Percentiles rank a stretch among this genome's conserved stretches.
These are phyloP conservation scores for Microctonus hyperodae DNA, from an alignment of 2,888 invertebrate species.

Conservation along the genomic window DNA sequence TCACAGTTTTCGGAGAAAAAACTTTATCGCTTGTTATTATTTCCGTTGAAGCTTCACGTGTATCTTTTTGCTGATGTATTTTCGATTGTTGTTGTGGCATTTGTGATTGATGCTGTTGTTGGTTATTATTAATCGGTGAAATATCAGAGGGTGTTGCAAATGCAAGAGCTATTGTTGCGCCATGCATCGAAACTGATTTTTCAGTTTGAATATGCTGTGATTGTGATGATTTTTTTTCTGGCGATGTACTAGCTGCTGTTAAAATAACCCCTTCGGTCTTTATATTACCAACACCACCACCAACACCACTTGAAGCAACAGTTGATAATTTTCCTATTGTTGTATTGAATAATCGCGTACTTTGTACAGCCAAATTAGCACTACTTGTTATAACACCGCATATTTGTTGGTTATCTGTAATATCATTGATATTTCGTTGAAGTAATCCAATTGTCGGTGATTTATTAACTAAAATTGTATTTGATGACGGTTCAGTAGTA, in stretches of 20 bases:
- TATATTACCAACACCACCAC: constrained; percentile 40
- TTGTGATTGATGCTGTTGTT: constrained; percentile 37
- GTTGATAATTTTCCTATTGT: constrained; percentile 51
- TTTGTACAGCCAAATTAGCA: constrained; percentile 53
- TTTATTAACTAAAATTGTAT: constrained; percentile 52
- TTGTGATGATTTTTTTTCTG: constrained; percentile 47
- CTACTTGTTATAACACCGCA: constrained; percentile 61
- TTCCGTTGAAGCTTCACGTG: constrained; percentile 48
- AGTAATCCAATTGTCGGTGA: constrained; percentile 51
- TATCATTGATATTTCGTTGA: constrained; percentile 52
- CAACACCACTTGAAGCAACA: constrained; percentile 12
- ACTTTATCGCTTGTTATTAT: constrained; percentile 49
- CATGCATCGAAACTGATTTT: constrained; percentile 48
- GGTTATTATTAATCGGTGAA: constrained; percentile 45
- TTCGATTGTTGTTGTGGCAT: constrained; percentile 25
- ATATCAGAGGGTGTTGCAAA: constrained; percentile 51
- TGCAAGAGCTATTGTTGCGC: constrained; percentile 55
- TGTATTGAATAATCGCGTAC: constrained; percentile 57
- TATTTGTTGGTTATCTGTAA: constrained; percentile 52
- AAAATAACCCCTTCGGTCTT: constrained; percentile 55
- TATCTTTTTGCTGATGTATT: constrained; percentile 44
- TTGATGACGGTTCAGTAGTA: constrained; percentile 30
- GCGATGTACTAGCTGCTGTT: constrained; percentile 40
- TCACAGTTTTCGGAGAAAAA: constrained; percentile 55
- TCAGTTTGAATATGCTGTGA: constrained; percentile 44